Conservation (phyloP, 30 jellyfish, hydroid and myxozoan species). For the Cassiopea xamachana region DNA sequence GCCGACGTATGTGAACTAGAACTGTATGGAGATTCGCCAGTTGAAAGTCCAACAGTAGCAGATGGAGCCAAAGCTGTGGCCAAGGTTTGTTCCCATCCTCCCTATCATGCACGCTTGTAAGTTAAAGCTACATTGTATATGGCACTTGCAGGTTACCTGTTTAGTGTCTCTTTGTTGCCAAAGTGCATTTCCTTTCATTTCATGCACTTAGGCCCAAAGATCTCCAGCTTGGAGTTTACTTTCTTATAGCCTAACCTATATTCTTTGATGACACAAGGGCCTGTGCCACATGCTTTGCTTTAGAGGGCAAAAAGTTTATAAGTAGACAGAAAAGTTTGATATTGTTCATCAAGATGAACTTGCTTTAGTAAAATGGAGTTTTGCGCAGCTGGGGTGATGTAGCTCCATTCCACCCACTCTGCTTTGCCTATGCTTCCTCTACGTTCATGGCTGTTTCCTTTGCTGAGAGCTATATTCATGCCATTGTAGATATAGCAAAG, state of each 20-base stretch:
- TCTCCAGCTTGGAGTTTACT: too few relatives aligned
- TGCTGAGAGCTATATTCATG: not conserved
- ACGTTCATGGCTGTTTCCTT: not conserved
- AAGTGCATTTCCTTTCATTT: too few relatives aligned
- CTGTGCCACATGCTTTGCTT: not conserved
- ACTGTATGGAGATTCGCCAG: not conserved
- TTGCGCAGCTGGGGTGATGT: not conserved
- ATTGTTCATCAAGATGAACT: not conserved
- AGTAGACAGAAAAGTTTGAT: not conserved
- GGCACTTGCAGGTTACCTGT: not conserved
- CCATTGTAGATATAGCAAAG: not conserved
- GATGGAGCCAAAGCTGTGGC: not conserved
- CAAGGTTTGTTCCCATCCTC: not conserved
- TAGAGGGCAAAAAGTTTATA: not conserved
- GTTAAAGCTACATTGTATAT: not conserved
- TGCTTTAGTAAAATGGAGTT: not conserved
- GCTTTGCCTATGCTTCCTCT: not conserved
- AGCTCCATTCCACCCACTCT: not conserved
- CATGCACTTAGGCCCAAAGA: too few relatives aligned
- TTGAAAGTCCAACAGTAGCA: not conserved
- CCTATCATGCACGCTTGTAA: not conserved
- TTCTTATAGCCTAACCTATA: too few relatives aligned
- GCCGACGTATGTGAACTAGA: not conserved
- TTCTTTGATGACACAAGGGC: not conserved
- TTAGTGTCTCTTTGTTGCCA: not conserved